Base-by-base conservation (phyloP, 1,140 invertebrate species). In the Caenorhabditis inopinata region DNA sequence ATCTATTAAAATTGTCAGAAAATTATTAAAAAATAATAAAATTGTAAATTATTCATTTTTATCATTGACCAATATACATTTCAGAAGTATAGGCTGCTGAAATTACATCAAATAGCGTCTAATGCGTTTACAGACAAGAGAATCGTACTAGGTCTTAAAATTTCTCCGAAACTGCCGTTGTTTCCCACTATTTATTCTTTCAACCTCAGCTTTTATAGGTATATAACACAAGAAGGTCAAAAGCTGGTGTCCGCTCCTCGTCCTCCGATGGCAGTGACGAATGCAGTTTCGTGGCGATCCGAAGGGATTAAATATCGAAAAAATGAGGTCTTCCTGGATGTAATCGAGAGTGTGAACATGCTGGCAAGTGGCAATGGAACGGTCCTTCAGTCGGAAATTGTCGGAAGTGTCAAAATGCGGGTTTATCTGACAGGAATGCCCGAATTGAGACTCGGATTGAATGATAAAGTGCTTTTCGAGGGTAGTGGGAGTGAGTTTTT, bases 371-470 rank as follows among this genome's bases (percentile, higher is more conserved):
- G 95, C 1, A 98, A 96, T 91, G 97, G 96, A 2, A 98, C 97
- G 91, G 97, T 99, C 0, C 89, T 99, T 16, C 92, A 96, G 51
- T 98, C 96, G 90, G 97, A 99, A 90, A 99, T 99, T 83, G 96
- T 99, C n/a, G 97, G 97, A 49, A 94, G 95, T 23, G 98, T 99
- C 58, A 98, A 98, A 91, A 99, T 99, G 97, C 91, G 97, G 82
- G 97, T 98, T 0, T 99, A 98, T 88, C 89, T 99, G 7, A 97
- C 95, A 7, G 97, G 97, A 9, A 99, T 99, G 97, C 97, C 97
- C 0, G 97, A 99, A 90, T 89, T 99, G 16, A 91, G 97, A 25
- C 91, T 99, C n/a, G 97, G 97, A 0, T 90, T 99, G 0, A 99
- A 99, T 89, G 97, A 99, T 88, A 99, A 99, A 91, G 96, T 99